phyloP scores from a whole-genome alignment of 2,888 invertebrate species.

The Cryptus viduatorius region DNA sequence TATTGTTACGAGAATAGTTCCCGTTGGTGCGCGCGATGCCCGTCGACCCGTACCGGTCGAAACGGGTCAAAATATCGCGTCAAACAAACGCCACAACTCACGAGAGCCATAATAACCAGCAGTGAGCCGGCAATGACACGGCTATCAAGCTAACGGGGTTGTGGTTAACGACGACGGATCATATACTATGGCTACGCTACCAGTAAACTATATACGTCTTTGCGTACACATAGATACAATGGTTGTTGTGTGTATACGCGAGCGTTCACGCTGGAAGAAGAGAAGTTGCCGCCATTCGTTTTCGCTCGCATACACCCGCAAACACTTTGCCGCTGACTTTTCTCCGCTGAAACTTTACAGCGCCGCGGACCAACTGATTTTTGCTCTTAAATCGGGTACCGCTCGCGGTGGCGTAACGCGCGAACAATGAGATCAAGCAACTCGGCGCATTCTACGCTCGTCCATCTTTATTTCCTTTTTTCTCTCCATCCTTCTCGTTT shows the following conservation, averaged over 20 bases:
- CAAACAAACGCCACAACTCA: conserved; percentile 66
- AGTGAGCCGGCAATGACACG: conserved; percentile 76
- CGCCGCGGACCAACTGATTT: conserved; percentile 44
- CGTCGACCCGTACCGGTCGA: conserved; percentile 27
- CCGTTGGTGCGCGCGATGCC: not conserved
- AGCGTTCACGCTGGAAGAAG: conserved; percentile 52
- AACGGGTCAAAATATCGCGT: conserved; percentile 74
- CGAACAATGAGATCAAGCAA: conserved; percentile 59
- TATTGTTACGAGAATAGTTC: not conserved
- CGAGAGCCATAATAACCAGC: conserved; percentile 69
- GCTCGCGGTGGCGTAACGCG: conserved; percentile 60
- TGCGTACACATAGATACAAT: not conserved
- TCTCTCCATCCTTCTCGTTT: conserved; percentile 44
- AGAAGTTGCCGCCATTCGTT: conserved; percentile 56
- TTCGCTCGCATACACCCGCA: conserved; percentile 57
- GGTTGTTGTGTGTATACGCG: not conserved
- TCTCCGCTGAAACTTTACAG: not conserved
- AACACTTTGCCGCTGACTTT: conserved; percentile 5
- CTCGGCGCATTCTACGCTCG: conserved; percentile 48
- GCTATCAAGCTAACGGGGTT: conserved; percentile 71
- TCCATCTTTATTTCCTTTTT: conserved; percentile 62
- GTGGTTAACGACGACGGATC: conserved; percentile 71
- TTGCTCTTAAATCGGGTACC: conserved; percentile 52
- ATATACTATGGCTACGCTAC: conserved; percentile 30
- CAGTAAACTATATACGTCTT: conserved; percentile 19